A percentile compares a stretch with the other conserved stretches of the same genome.
Evolutionary conservation across 2,797 vertebrate species (phyloP).

Genomic region (Acanthurus lineatus): DNA sequence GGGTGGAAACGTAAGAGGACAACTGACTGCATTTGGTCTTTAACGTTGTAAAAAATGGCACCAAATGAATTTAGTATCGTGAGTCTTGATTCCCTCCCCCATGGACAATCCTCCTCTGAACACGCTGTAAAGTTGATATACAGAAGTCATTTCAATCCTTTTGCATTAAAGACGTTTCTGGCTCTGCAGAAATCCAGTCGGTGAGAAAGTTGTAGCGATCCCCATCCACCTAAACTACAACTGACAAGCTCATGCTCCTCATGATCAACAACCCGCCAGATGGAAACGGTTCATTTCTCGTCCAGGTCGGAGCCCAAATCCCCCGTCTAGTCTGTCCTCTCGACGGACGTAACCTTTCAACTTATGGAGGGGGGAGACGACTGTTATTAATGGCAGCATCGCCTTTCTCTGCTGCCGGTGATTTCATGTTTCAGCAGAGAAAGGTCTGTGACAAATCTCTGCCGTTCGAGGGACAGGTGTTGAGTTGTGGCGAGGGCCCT

Average conservation of each 20-base stretch:
- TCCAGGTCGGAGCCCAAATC: constrained; percentile 38
- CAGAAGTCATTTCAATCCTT: constrained; percentile 34
- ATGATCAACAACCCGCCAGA: constrained; percentile 48
- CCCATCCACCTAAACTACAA: constrained; percentile 32
- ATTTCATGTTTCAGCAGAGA: constrained; percentile 64
- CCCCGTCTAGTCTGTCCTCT: constrained; percentile 46
- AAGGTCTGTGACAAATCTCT: constrained; percentile 63
- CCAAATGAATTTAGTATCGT: no score
- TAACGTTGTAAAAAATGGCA: no score
- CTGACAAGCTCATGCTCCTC: constrained; percentile 17
- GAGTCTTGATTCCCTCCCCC: constrained; percentile 17
- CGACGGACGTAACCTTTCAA: constrained; percentile 69
- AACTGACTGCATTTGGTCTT: no score
- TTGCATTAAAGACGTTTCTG: constrained; percentile 10
- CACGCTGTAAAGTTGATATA: background rate
- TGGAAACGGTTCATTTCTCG: constrained; percentile 51
- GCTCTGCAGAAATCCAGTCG: constrained; percentile 5
- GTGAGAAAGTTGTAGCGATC: constrained; percentile 44
- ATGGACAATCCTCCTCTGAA: background rate
- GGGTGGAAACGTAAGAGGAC: no score
- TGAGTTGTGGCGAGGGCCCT: constrained; percentile 54
- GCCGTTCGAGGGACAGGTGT: constrained; percentile 55
- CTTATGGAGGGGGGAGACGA: constrained; percentile 36
- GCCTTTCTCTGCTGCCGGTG: constrained; percentile 52
- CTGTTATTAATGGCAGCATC: constrained; percentile 64